Evolutionary conservation across 2,113 vertebrate species (phyloP).

Genomic region (Ammodytes dubius): DNA sequence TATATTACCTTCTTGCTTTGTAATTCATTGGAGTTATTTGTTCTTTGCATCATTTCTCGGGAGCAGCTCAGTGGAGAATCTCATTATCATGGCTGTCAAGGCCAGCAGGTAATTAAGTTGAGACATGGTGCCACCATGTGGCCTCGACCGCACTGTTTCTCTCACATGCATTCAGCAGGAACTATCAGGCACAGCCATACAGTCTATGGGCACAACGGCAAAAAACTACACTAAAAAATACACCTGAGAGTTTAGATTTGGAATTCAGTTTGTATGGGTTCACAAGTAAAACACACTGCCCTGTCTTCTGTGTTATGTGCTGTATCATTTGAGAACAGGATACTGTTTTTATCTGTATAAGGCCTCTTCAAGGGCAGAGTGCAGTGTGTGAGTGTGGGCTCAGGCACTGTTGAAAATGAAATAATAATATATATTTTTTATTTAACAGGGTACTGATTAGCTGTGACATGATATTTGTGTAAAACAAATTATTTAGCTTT

Average conservation of each 20-base stretch:
- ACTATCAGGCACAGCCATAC: neutral
- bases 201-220: neutral
- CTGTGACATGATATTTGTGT: neutral
- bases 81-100: neutral
- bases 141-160: neutral
- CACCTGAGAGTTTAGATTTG: neutral
- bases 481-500: neutral
- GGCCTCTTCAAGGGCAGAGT: neutral
- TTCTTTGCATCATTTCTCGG: neutral
- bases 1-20: neutral
- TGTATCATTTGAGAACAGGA: neutral
- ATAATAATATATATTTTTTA: neutral
- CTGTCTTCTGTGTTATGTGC: neutral
- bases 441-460: neutral
- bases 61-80: neutral
- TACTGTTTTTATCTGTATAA: neutral
- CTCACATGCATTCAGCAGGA: neutral
- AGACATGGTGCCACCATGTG: conserved; percentile 67
- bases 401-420: neutral
- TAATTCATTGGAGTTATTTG: neutral
- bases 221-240: too few relatives aligned
- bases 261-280: neutral
- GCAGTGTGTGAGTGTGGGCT: neutral
- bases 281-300: too few relatives aligned
- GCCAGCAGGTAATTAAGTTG: conserved; percentile 13